Evolutionary conservation across 2,797 vertebrate genomes (phyloP).

Genomic region (Agapornis canus): DNA sequence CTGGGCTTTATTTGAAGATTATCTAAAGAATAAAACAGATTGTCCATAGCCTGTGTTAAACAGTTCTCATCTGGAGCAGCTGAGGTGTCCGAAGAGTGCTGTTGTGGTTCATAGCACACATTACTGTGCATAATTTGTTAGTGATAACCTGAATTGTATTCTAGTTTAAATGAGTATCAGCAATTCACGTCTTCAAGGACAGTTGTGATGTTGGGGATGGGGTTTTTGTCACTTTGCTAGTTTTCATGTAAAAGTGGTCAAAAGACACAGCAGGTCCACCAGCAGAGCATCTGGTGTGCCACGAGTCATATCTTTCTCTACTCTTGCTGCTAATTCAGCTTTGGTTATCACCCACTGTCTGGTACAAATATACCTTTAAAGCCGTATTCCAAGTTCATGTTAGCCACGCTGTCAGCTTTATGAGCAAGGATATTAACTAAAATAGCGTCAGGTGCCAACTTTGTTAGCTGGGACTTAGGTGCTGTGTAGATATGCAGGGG

Average conservation of each 20-base stretch:
- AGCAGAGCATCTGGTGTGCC: not conserved
- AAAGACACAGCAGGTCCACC: not conserved
- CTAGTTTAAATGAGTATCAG: not conserved
- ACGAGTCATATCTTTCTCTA: not conserved
- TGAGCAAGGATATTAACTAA: not conserved
- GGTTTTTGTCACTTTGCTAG: not conserved
- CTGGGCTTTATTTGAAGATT: constrained; percentile 9
- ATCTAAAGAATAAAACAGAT: not conserved
- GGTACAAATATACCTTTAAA: rapidly evolving
- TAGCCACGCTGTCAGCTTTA: not conserved
- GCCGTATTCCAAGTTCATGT: rapidly evolving
- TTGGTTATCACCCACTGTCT: rapidly evolving
- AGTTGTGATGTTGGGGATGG: not conserved
- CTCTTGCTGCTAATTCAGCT: not conserved
- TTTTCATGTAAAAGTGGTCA: not conserved
- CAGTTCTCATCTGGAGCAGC: not conserved
- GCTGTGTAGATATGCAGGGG: rapidly evolving
- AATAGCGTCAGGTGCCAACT: not conserved
- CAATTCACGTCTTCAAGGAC: not conserved
- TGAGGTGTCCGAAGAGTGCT: rapidly evolving
- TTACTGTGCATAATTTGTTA: rapidly evolving
- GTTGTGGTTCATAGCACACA: not conserved
- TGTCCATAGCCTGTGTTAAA: not conserved
- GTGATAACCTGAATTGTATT: not conserved
- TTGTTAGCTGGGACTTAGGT: not conserved